Conservation (phyloP, 1,140 invertebrate genomes). For the Anastrepha ludens region DNA sequence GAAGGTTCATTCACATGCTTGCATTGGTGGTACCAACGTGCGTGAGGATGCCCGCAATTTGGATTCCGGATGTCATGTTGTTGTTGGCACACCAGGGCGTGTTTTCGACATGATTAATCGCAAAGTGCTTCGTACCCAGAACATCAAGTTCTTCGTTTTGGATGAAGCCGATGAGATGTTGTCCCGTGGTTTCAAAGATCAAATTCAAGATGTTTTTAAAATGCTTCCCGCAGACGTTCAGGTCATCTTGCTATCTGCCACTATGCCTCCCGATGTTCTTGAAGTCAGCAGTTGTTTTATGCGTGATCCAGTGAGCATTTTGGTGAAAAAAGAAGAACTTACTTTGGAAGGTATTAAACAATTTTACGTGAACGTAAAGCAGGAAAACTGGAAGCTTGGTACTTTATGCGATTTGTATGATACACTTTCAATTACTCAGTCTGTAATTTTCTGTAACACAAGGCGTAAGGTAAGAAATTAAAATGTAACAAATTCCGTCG, state of each 20-base stretch:
- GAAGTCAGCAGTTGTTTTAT: conserved; percentile 98
- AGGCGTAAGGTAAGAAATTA: conserved; percentile 86
- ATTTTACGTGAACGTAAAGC: conserved; percentile 96
- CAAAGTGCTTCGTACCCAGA: conserved; percentile 87
- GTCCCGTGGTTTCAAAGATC: conserved; percentile 99
- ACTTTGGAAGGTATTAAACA: conserved; percentile 99
- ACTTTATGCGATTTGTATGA: conserved; percentile 98
- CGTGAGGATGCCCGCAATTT: conserved; percentile 96
- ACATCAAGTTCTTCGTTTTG: conserved; percentile 98
- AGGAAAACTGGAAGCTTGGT: conserved; percentile 98
- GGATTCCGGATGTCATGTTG: conserved; percentile 95
- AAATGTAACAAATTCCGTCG: not conserved
- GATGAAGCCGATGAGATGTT: conserved; percentile 99
- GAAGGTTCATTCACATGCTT: conserved; percentile 97
- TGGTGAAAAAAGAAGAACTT: conserved; percentile 99
- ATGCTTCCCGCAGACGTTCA: conserved; percentile 93
- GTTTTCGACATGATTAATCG: conserved; percentile 99
- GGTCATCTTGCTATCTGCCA: conserved; percentile 97
- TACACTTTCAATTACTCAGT: conserved; percentile 98
- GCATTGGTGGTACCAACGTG: conserved; percentile 99
- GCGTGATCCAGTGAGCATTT: conserved; percentile 95
- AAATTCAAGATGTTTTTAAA: conserved; percentile 99
- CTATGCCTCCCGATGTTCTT: conserved; percentile 97
- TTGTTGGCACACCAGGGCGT: conserved; percentile 98
- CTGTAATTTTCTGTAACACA: conserved; percentile 99